Evolutionary conservation across 2,797 vertebrate genomes (phyloP), one percentile per base, ranked within the genome.

Genomic region (Tiaroga cobitis): DNA sequence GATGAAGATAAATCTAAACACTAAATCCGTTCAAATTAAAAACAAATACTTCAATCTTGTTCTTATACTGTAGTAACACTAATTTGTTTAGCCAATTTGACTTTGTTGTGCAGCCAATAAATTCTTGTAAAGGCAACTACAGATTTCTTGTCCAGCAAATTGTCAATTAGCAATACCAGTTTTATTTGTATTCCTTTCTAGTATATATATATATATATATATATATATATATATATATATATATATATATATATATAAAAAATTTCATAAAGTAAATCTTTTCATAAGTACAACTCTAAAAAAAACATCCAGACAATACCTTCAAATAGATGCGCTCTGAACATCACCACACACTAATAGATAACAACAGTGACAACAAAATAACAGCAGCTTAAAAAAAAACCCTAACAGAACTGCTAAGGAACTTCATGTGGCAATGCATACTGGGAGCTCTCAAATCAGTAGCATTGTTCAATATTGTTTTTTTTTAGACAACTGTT

Each of bases 81-180:
- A 3, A 21, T 79, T 63, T 46, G 69, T 73, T 46, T 46, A 46
- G n/a, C 15, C 41, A 26, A 26, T 29, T 46, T 29, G 56, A 63
- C 18, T 77, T 59, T 13, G n/a, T 59, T 77, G 34, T 43, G 5
- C 37, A 78, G 37, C n/a, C 76, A 78, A 63, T 63, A 79, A 43
- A 43, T 63, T 78, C 9, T 43, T 63, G 9, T 63, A 18, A 78
- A 43, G 76, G 16, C 54, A 16, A 54, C 19, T 24, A 76, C 21
- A 56, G 21, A n/a, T 76, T 76, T 59, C 7, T 37, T 37, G 19
- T 56, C 7, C 7, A 15, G 21, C 21, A 16, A 76, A 37, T 56
- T 0, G 34, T 34, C 32, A 37, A 56, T 56, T n/a, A 76, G 3
- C 29, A 76, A 37, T 49, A 13, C 46, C 9, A 32, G 2, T 74